These are phyloP conservation scores for Smittia sp. DNA, from an alignment of 2,888 invertebrate genomes.

Conservation along the genomic window DNA sequence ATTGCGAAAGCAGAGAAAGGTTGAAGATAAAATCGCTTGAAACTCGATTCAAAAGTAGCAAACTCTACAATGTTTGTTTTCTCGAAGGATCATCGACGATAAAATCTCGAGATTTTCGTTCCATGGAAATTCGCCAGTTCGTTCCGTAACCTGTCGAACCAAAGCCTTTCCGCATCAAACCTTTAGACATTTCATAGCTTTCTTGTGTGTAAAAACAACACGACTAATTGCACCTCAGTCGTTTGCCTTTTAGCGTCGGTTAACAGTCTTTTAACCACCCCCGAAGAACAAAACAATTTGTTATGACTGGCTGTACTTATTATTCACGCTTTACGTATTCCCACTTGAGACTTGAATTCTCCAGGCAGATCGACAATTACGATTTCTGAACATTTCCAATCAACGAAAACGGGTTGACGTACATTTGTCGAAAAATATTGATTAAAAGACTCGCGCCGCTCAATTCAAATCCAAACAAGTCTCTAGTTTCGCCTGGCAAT, in stretches of 20 bases:
- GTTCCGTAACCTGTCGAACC: constrained; percentile 1
- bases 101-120: background rate
- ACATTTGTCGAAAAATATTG: too few relatives aligned
- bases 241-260: constrained; percentile 21
- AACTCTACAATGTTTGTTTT: background rate
- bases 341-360: constrained; percentile 23
- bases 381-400: too few relatives aligned
- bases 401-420: too few relatives aligned
- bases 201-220: constrained; percentile 4
- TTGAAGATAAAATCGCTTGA: background rate
- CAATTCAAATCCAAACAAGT: too few relatives aligned
- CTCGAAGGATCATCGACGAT: constrained; percentile 23
- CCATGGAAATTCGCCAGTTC: background rate
- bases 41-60: constrained; percentile 15
- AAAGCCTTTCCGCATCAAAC: background rate
- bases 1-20: background rate
- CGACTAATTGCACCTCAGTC: background rate
- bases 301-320: too few relatives aligned
- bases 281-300: background rate
- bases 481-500: too few relatives aligned
- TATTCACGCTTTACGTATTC: background rate
- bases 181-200: background rate
- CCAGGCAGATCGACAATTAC: too few relatives aligned
- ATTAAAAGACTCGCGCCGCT: too few relatives aligned
- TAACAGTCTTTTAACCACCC: background rate